These are phyloP conservation scores for Pteruthius melanotis DNA, from an alignment of 2,113 vertebrate species.

Conservation along the genomic window DNA sequence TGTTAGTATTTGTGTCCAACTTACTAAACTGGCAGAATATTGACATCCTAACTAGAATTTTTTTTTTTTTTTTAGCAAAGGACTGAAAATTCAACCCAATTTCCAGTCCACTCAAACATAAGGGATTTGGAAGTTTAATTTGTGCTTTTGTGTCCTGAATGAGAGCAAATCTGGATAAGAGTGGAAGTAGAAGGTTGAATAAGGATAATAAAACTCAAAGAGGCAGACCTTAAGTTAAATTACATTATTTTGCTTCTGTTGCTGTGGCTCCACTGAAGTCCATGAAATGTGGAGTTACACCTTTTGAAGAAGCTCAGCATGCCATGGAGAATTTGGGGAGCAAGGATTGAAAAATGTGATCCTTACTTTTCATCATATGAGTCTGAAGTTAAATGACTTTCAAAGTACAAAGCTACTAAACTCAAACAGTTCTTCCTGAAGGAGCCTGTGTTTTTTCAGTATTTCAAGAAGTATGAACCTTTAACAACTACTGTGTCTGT, in stretches of 20 bases:
- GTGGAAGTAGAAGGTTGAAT: neutral
- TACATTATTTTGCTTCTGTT: neutral
- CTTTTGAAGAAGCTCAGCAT: neutral
- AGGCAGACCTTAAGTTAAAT: neutral
- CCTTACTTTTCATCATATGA: neutral
- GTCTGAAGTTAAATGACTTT: neutral
- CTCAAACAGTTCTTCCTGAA: neutral
- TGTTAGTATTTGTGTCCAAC: neutral
- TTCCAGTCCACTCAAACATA: neutral
- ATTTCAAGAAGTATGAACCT: neutral
- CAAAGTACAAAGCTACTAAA: neutral
- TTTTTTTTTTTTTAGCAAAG: neutral
- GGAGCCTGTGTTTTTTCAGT: neutral
- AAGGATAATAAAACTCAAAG: neutral
- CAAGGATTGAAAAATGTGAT: neutral
- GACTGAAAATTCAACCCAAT: neutral
- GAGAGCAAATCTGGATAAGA: neutral
- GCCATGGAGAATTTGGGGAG: neutral
- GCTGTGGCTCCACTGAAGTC: neutral
- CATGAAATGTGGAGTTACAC: neutral
- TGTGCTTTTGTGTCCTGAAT: neutral
- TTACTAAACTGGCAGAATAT: neutral
- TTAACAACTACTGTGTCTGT: neutral
- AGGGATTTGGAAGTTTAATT: neutral
- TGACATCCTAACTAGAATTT: neutral